Conservation (phyloP, 2,113 vertebrate species). For the Salvelinus namaycush region DNA sequence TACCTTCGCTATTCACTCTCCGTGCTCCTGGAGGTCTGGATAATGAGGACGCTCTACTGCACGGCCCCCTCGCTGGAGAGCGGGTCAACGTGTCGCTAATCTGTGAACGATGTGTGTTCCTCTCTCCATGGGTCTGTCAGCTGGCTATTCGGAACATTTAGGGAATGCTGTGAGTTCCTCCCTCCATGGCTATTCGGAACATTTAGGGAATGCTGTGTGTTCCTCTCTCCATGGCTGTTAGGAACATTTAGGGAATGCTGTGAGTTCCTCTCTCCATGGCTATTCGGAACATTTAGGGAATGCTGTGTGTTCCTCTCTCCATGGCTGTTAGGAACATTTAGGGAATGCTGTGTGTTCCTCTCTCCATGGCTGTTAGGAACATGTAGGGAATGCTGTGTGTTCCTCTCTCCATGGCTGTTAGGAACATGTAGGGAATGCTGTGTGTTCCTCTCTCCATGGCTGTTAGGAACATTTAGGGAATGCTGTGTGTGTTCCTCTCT, state of each 20-base stretch:
- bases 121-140: too few species aligned
- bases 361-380: neutral
- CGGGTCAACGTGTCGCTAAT: neutral
- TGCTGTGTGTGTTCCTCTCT: neutral
- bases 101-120: neutral
- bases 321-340: neutral
- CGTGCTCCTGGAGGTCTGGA: conserved; percentile 26
- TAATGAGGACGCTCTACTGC: neutral
- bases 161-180: neutral
- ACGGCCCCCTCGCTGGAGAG: neutral
- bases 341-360: neutral
- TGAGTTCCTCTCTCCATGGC: neutral
- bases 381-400: neutral
- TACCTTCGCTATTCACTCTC: conserved; percentile 76
- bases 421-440: neutral
- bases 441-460: neutral
- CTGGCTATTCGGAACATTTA: neutral
- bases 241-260: neutral
- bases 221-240: neutral
- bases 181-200: neutral
- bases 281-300: neutral
- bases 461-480: neutral
- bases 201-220: neutral
- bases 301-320: too few species aligned
- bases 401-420: neutral